phyloP scores from a whole-genome alignment of 2,888 invertebrate genomes.

The Parnassius apollo region DNA sequence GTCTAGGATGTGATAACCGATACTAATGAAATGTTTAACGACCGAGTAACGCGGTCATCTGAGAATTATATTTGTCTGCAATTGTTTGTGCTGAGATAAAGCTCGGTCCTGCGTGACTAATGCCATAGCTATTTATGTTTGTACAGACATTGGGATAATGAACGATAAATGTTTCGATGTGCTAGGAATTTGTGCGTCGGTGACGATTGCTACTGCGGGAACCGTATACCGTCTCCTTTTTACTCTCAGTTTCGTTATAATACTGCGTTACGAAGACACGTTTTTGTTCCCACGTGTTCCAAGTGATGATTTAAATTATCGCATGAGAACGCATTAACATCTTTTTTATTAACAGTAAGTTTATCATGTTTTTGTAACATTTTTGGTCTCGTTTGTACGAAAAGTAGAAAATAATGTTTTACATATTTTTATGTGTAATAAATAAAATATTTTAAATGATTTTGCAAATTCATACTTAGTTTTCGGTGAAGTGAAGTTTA shows the following conservation, averaged over 20 bases:
- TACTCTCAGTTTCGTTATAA: constrained; percentile 53
- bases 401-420: no score
- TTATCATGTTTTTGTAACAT: background rate
- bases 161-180: constrained; percentile 58
- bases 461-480: no score
- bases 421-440: no score
- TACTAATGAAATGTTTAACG: constrained; percentile 2
- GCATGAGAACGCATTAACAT: background rate
- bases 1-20: background rate
- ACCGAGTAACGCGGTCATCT: background rate
- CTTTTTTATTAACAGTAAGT: constrained; percentile 2
- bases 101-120: constrained; percentile 54
- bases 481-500: no score
- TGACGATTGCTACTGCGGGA: constrained; percentile 49
- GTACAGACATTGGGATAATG: constrained; percentile 58
- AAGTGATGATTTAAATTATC: background rate
- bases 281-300: constrained; percentile 10
- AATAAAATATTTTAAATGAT: no score
- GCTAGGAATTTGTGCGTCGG: constrained; percentile 56
- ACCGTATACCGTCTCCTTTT: constrained; percentile 42
- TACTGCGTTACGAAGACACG: constrained; percentile 11
- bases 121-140: constrained; percentile 60
- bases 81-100: constrained; percentile 20
- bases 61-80: background rate
- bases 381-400: no score